phyloP scores from a whole-genome alignment of 2,797 vertebrate species.

The Eulemur coronatus region DNA sequence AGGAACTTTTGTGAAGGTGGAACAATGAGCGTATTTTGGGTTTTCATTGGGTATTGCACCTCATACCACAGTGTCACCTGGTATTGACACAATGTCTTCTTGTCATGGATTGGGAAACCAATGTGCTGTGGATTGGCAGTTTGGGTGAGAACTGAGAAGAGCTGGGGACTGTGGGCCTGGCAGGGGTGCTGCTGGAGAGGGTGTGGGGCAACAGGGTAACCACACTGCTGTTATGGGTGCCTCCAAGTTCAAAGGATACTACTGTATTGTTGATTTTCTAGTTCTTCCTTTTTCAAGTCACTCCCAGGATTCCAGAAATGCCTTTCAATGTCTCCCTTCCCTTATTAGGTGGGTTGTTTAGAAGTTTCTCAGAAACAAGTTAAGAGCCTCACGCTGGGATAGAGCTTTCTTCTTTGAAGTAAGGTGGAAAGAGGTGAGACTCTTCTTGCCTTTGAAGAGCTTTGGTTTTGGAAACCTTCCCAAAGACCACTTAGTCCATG shows the following conservation, averaged over 20 bases:
- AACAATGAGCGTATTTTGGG: constrained; percentile 36
- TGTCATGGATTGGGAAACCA: constrained; percentile 45
- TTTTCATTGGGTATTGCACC: neutral
- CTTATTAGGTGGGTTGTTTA: neutral
- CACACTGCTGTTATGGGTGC: neutral
- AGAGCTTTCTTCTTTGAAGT: neutral
- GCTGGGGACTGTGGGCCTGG: neutral
- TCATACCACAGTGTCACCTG: constrained; percentile 38
- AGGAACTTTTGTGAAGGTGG: neutral
- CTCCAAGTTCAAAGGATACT: constrained; percentile 9
- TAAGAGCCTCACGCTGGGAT: neutral
- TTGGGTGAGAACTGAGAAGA: constrained; percentile 23
- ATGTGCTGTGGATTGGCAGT: neutral
- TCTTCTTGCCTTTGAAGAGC: neutral
- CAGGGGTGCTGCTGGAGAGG: neutral
- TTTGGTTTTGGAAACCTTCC: neutral
- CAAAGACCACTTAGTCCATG: neutral
- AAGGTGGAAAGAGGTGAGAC: neutral
- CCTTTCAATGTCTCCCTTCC: neutral
- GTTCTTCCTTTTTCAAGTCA: neutral
- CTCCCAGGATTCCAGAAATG: constrained; percentile 16
- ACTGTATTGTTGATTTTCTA: neutral
- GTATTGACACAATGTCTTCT: constrained; percentile 44
- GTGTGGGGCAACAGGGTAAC: neutral
- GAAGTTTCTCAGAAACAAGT: neutral